Percentiles rank a stretch among this genome's conserved stretches.
phyloP scores from a whole-genome alignment of 2,797 vertebrate species.

The Cheirogaleus major region DNA sequence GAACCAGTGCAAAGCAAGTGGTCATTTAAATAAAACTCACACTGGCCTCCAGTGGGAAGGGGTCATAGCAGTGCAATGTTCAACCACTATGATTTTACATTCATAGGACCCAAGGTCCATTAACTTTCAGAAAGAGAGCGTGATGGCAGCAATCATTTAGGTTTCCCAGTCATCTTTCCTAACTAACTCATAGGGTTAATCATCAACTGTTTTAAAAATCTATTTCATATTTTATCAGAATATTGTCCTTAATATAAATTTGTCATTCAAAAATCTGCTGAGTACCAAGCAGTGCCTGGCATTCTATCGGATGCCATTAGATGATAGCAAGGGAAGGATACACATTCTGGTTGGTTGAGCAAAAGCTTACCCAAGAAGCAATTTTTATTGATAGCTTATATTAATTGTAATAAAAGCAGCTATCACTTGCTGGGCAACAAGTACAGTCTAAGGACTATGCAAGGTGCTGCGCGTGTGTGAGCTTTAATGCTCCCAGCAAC shows the following conservation, averaged over 20 bases:
- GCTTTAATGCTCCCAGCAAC: background rate
- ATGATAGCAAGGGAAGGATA: background rate
- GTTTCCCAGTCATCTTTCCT: background rate
- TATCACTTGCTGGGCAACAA: background rate
- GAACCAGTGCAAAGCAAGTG: background rate
- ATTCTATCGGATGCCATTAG: background rate
- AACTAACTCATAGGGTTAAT: background rate
- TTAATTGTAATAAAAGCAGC: background rate
- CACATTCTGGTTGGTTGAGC: background rate
- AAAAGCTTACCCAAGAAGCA: background rate
- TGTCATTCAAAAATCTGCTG: background rate
- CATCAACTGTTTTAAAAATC: background rate
- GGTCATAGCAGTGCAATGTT: background rate
- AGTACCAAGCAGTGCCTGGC: background rate
- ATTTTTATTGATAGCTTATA: background rate
- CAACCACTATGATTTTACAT: background rate
- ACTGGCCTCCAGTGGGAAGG: background rate
- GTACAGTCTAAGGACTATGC: background rate
- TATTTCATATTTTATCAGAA: background rate
- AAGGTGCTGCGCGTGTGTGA: background rate
- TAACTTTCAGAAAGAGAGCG: background rate
- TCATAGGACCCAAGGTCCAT: too few relatives aligned
- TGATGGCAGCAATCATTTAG: background rate
- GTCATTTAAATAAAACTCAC: background rate
- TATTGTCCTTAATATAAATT: slow-evolving; percentile 3